A percentile compares a stretch with the other conserved stretches of the same genome.
These are phyloP conservation scores for Dasysyrphus tricinctus DNA, from an alignment of 2,888 invertebrate species.

Conservation along the genomic window DNA sequence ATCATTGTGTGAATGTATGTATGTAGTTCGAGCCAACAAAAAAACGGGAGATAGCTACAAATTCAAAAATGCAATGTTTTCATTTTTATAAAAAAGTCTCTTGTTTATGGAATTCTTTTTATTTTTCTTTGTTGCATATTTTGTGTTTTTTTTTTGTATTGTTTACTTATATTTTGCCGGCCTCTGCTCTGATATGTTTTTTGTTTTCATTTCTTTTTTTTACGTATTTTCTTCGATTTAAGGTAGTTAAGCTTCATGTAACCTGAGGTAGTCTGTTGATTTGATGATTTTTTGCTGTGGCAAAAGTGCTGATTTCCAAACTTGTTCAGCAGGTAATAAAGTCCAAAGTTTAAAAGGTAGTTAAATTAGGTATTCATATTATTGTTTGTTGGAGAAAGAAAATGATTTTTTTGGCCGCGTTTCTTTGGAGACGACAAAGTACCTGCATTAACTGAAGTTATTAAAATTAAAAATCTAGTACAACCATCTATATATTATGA, in stretches of 20 bases:
- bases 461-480: too few relatives aligned
- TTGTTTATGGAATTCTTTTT: slow-evolving; percentile 16
- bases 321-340: not conserved
- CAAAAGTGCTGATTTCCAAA: slow-evolving; percentile 16
- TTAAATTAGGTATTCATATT: not conserved
- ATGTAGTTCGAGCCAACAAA: not conserved
- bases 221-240: not conserved
- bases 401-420: not conserved
- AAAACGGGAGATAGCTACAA: not conserved
- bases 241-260: slow-evolving; percentile 7
- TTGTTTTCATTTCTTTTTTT: slow-evolving; percentile 8
- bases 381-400: not conserved
- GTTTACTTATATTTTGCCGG: slow-evolving; percentile 10
- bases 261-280: slow-evolving; percentile 12
- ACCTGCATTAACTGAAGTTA: too few relatives aligned
- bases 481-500: too few relatives aligned
- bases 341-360: not conserved
- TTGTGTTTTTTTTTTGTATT: not conserved
- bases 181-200: not conserved
- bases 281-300: slow-evolving; percentile 3
- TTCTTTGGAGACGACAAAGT: too few relatives aligned
- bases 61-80: slow-evolving; percentile 44
- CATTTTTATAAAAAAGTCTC: slow-evolving; percentile 8
- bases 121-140: not conserved
- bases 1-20: not conserved